Evolutionary conservation across 2,888 invertebrate species (phyloP).

Genomic region (Drosophila atripex): DNA sequence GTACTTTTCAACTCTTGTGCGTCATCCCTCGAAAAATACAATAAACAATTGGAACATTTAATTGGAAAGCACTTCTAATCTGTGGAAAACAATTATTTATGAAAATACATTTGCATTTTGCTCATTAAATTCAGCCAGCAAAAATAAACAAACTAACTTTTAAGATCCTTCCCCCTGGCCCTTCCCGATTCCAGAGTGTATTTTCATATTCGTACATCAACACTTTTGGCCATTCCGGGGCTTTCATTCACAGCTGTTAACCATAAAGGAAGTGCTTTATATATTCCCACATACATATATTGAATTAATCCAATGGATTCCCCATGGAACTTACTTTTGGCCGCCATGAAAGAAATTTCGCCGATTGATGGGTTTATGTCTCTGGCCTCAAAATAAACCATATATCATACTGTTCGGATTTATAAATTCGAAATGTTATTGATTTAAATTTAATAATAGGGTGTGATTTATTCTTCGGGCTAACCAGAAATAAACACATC

Average conservation of each 20-base stretch:
- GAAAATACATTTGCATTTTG: slow-evolving; percentile 51
- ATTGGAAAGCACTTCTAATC: slow-evolving; percentile 42
- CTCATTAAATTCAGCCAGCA: slow-evolving; percentile 52
- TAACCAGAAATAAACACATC: slow-evolving; percentile 19
- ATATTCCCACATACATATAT: slow-evolving; percentile 26
- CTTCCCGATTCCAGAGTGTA: slow-evolving; percentile 34
- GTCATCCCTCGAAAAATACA: slow-evolving; percentile 53
- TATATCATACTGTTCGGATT: slow-evolving; percentile 52
- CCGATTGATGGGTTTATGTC: slow-evolving; percentile 65
- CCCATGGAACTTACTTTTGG: slow-evolving; percentile 39
- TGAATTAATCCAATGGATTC: slow-evolving; percentile 42
- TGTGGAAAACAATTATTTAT: slow-evolving; percentile 36
- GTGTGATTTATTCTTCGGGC: slow-evolving; percentile 34
- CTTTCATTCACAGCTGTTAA: slow-evolving; percentile 59
- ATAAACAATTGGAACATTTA: slow-evolving; percentile 50
- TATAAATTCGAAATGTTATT: slow-evolving; percentile 47
- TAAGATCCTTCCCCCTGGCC: neutral
- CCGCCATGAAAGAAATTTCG: slow-evolving; percentile 32
- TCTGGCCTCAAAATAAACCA: slow-evolving; percentile 58
- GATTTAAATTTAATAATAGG: slow-evolving; percentile 47
- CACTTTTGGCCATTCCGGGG: slow-evolving; percentile 43
- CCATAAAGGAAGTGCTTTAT: slow-evolving; percentile 71
- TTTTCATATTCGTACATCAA: slow-evolving; percentile 60
- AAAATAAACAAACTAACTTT: slow-evolving; percentile 30
- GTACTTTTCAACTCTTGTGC: slow-evolving; percentile 41